Conservation (phyloP, 2,797 vertebrate genomes). For the Amniataba percoides region DNA sequence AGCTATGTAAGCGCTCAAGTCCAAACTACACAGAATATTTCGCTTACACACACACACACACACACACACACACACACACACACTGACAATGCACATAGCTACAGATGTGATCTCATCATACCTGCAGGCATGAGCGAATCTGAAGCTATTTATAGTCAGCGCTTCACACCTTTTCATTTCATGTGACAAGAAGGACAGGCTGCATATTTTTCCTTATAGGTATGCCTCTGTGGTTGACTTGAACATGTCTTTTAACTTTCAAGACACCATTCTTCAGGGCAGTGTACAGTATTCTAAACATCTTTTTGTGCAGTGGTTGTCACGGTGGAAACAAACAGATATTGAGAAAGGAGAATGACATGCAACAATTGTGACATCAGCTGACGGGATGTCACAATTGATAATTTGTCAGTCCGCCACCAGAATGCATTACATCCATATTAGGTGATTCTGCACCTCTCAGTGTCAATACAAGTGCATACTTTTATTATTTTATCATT, state of each 20-base stretch:
- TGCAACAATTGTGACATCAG: not conserved
- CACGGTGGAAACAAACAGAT: not conserved
- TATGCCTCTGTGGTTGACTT: not conserved
- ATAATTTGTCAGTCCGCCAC: not conserved
- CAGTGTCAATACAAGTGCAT: not conserved
- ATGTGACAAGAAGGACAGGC: not conserved
- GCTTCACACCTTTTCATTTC: not conserved
- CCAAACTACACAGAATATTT: not conserved
- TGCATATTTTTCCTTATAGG: not conserved
- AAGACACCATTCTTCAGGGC: not conserved
- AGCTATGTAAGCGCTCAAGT: not conserved
- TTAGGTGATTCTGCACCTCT: not conserved
- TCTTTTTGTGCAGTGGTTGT: too few species aligned
- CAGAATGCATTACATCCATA: too few species aligned
- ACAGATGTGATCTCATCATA: not conserved
- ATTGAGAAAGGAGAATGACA: not conserved
- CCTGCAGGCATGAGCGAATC: not conserved
- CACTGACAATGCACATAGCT: not conserved
- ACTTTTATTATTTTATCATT: not conserved
- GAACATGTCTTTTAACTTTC: not conserved
- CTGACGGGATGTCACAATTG: not conserved
- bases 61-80: too few species aligned
- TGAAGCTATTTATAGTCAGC: not conserved
- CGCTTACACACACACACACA: too few species aligned
- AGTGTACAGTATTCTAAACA: not conserved